A percentile compares a stretch with the other conserved stretches of the same genome.
Evolutionary conservation across 30 jellyfish, hydroid and myxozoan species (phyloP).

Genomic region (Aurelia coerulea): DNA sequence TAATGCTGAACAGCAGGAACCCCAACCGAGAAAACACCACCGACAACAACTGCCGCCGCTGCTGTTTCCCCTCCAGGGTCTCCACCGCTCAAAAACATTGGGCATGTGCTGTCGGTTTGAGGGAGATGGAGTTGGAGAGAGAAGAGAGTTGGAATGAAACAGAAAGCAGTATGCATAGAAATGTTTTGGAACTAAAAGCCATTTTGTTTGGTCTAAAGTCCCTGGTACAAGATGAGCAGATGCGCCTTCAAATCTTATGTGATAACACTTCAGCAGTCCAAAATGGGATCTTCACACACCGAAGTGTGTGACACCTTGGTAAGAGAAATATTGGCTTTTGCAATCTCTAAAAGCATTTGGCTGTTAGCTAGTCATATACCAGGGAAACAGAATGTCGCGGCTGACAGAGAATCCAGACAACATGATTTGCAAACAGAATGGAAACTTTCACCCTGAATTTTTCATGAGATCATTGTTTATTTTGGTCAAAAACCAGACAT

Average conservation of each 20-base stretch:
- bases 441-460: not conserved
- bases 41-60: no score
- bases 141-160: not conserved
- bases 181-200: conserved; percentile 39
- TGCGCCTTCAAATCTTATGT: conserved; percentile 20
- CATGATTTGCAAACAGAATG: not conserved
- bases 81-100: no score
- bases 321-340: conserved; percentile 5
- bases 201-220: conserved; percentile 27
- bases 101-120: no score
- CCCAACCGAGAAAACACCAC: no score
- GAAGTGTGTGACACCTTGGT: not conserved
- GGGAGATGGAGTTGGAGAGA: no score
- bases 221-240: not conserved
- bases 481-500: not conserved
- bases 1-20: no score
- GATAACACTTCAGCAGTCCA: conserved; percentile 44
- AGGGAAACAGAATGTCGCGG: not conserved
- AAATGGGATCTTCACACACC: not conserved
- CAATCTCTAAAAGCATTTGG: not conserved
- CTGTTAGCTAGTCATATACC: not conserved
- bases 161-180: conserved; percentile 18
- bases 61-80: no score
- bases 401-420: conserved; percentile 3
- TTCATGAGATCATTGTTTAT: not conserved